Percentiles rank a stretch among this genome's conserved stretches.
Conservation (phyloP, 2,888 invertebrate species). For the Coecobrya sp. region DNA sequence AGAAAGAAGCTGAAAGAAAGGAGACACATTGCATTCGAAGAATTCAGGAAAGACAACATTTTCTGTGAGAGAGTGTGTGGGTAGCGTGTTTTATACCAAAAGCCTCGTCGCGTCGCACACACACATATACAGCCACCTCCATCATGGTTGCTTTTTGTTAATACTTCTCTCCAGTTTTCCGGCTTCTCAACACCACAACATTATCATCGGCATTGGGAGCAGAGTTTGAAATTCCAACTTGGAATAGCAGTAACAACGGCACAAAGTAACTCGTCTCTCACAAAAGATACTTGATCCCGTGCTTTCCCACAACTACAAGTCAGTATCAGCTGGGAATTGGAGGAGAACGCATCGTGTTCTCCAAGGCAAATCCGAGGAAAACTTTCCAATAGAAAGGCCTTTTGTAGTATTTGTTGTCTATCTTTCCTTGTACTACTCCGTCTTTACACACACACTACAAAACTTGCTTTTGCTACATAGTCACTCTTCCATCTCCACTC, state of each 20-base stretch:
- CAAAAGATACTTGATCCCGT: conserved; percentile 68
- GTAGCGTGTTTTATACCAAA: conserved; percentile 9
- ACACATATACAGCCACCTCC: background rate
- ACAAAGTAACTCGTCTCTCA: conserved; percentile 38
- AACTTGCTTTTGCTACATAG: background rate
- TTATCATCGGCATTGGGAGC: background rate
- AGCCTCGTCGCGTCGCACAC: too few relatives aligned
- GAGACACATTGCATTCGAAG: conserved; percentile 29
- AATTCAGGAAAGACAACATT: background rate
- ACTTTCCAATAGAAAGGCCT: background rate
- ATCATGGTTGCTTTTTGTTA: conserved; percentile 28
- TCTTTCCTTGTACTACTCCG: conserved; percentile 37
- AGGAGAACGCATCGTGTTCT: conserved; percentile 62
- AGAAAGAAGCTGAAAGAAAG: conserved; percentile 6
- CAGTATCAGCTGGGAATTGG: conserved; percentile 74
- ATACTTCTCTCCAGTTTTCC: conserved; percentile 50
- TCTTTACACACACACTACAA: background rate
- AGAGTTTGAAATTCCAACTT: too few relatives aligned
- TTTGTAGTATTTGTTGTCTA: background rate
- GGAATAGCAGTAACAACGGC: conserved; percentile 14
- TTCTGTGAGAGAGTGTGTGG: background rate
- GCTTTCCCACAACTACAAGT: conserved; percentile 43
- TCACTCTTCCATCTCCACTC: conserved; percentile 64
- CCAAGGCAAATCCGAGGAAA: conserved; percentile 4
- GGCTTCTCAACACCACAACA: conserved; percentile 63